Percentiles rank a stretch among this genome's conserved stretches.
Conservation (phyloP, 2,888 invertebrate species). For the Mesorhabditis sp. region DNA sequence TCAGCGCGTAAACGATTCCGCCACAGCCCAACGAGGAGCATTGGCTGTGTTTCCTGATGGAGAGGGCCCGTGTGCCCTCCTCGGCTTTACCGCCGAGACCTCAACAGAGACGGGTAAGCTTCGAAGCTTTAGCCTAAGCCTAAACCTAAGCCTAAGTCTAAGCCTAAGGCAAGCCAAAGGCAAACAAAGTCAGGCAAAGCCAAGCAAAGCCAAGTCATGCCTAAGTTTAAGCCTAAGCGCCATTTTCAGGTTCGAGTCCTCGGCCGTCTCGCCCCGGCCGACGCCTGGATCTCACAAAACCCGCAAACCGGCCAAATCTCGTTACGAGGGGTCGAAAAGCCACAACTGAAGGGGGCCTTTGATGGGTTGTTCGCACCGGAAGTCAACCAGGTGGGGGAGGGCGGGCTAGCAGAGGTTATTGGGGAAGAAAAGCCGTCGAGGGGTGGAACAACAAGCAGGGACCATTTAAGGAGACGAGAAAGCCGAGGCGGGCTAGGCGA, state of each 20-base stretch:
- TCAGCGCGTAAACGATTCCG: no score
- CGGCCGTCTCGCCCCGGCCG: background rate
- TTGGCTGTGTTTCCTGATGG: background rate
- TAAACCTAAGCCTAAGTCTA: no score
- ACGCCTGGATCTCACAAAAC: background rate
- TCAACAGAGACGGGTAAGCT: background rate
- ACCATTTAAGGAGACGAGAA: no score
- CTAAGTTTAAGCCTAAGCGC: no score
- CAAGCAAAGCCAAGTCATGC: no score
- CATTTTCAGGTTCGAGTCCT: background rate
- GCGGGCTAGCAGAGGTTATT: no score
- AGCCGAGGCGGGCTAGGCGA: no score
- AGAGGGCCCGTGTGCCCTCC: slow-evolving; percentile 3
- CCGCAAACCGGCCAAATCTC: background rate
- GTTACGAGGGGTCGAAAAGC: background rate
- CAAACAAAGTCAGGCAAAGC: no score
- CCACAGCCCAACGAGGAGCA: background rate
- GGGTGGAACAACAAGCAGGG: no score
- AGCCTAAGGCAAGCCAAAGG: no score
- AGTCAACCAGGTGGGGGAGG: slow-evolving; percentile 5
- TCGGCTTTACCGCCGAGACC: background rate
- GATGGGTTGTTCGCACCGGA: background rate
- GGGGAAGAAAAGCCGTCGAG: no score
- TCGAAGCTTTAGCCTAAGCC: background rate
- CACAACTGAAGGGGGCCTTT: background rate